Base-by-base conservation (phyloP, 2,888 invertebrate species). In the Eledone cirrhosa region DNA sequence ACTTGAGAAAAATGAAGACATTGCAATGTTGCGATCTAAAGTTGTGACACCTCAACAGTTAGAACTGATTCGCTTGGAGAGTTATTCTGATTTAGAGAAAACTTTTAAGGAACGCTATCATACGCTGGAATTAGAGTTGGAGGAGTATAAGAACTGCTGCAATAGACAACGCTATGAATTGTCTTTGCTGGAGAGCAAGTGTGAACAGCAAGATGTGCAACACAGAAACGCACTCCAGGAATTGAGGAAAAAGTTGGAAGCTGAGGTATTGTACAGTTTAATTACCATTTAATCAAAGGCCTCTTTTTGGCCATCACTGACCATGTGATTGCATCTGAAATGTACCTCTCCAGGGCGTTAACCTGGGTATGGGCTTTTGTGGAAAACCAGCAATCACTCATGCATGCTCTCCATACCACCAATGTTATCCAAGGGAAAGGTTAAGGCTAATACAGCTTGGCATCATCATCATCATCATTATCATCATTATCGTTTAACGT, bases 151-250 rank as follows among this genome's bases (percentile, higher is more conserved):
- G 13, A 83, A 83, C 29, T 85, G 85, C 31, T 84, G 86, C 79
- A 90, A 88, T 81, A 89, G 89, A 79, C 82, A 90, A 13, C 88
- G 88, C 63, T 89, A 90, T 79, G 90, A 90, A 81, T 83, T 88
- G 41, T 85, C 88, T 75, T 91, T 91, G 81, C 81, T 90, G 31
- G 90, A 90, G 83, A 86, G 90, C 0, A 90, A 91, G 84, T 91
- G 89, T 81, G 90, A 91, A 53, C 90, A 90, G 80, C 87, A 88
- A 65, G 84, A 85, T 48, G 79, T 83, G 22, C 88, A 90, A 78
- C 85, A 88, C 80, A 83, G 83, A 77, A 83, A 87, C 33, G 84
- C 88, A 19, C 22, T 89, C 22, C 87, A 88, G 19, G 90, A 91
- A 80, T 74, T 89, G 79, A 88, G 86, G 79, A 82, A 90, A 74